phyloP scores from a whole-genome alignment of 2,888 invertebrate genomes.

The Vannuccia rotundouncinata region DNA sequence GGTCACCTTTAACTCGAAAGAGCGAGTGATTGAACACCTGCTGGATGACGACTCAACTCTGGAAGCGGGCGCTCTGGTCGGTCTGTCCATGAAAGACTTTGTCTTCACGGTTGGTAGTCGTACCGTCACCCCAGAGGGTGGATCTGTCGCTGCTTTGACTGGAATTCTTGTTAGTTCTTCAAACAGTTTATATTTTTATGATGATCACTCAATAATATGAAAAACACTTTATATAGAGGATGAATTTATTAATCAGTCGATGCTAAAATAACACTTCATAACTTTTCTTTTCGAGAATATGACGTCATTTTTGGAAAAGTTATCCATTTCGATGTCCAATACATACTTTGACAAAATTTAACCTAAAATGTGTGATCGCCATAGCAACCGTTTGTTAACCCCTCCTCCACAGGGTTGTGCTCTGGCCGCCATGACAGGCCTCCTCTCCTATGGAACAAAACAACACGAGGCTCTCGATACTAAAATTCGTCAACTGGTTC shows the following conservation, averaged over 20 bases:
- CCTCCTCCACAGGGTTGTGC: conserved; percentile 59
- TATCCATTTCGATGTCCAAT: no score
- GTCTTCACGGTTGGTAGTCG: conserved; percentile 59
- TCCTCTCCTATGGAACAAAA: conserved; percentile 60
- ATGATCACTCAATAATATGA: no score
- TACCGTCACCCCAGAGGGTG: conserved; percentile 61
- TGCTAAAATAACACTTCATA: no score
- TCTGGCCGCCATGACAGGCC: conserved; percentile 60
- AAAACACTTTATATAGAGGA: no score
- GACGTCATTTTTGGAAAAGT: no score
- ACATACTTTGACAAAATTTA: no score
- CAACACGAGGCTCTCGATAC: conserved; percentile 58
- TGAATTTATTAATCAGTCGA: no score
- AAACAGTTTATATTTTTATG: no score
- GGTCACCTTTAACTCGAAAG: conserved; percentile 59
- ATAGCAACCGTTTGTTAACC: no score
- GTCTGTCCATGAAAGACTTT: conserved; percentile 57
- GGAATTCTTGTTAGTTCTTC: conserved; percentile 58
- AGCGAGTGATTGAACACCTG: conserved; percentile 56
- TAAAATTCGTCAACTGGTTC: conserved; percentile 57
- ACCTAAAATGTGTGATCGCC: no score
- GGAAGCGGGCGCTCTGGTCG: conserved; percentile 49
- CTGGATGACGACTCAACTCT: conserved; percentile 44
- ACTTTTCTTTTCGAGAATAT: no score
- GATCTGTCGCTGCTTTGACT: conserved; percentile 59